Evolutionary conservation across 2,888 invertebrate species (phyloP).

Genomic region (Byasa hedistus): DNA sequence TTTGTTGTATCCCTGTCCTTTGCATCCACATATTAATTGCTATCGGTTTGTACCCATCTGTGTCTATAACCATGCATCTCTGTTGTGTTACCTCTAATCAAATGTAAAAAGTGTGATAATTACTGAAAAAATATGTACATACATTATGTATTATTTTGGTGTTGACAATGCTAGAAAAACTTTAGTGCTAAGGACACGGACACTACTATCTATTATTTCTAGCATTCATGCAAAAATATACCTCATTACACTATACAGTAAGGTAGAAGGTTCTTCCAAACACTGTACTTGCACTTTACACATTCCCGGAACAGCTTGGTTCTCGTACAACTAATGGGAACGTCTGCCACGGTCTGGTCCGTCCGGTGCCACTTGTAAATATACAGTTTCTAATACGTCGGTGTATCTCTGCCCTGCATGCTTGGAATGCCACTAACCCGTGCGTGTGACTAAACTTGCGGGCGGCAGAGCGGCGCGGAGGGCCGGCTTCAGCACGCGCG

Average conservation of each 20-base stretch:
- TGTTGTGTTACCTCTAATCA: not conserved
- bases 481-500: slow-evolving; percentile 76
- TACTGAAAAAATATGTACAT: too few species aligned
- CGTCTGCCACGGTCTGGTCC: too few species aligned
- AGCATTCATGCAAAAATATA: too few species aligned
- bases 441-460: slow-evolving; percentile 60
- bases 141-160: too few species aligned
- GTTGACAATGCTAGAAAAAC: too few species aligned
- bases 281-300: slow-evolving; percentile 6
- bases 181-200: too few species aligned
- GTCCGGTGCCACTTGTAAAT: slow-evolving; percentile 11
- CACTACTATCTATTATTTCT: too few species aligned
- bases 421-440: slow-evolving; percentile 70
- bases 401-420: slow-evolving; percentile 61
- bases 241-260: not conserved
- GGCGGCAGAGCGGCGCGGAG: slow-evolving; percentile 42
- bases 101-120: not conserved
- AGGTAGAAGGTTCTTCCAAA: slow-evolving; percentile 13
- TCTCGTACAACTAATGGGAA: too few species aligned
- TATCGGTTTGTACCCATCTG: slow-evolving; percentile 4
- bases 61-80: too few species aligned
- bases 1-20: not conserved
- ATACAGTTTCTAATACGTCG: slow-evolving; percentile 31
- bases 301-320: too few species aligned
- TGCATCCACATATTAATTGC: not conserved